These are phyloP conservation scores for Chelonus insularis DNA, from an alignment of 1,140 invertebrate species.

Conservation along the genomic window DNA sequence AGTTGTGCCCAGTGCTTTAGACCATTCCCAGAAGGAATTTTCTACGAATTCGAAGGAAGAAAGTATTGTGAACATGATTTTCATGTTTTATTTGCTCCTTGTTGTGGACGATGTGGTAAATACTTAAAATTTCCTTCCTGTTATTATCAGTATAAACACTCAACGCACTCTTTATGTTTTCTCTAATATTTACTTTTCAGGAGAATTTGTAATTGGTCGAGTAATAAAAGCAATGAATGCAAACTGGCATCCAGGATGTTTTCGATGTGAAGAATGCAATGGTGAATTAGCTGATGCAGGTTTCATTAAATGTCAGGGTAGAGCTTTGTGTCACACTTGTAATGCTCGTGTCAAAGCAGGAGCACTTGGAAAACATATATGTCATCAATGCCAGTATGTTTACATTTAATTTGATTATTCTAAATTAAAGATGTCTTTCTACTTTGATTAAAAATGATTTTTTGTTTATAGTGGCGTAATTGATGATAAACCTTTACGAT, in stretches of 20 bases:
- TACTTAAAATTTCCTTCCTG: background rate
- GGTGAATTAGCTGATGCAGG: constrained; percentile 93
- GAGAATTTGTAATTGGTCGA: constrained; percentile 94
- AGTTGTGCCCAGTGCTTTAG: constrained; percentile 99
- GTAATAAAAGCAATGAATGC: constrained; percentile 99
- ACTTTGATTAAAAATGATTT: no score
- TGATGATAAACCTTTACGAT: constrained; percentile 94
- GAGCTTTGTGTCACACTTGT: constrained; percentile 95
- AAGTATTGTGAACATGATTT: constrained; percentile 99
- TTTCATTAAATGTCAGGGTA: constrained; percentile 91
- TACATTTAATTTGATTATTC: no score
- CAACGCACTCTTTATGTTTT: no score
- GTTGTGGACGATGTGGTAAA: constrained; percentile 94
- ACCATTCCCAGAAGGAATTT: constrained; percentile 96
- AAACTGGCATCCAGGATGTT: constrained; percentile 98
- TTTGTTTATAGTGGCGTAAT: constrained; percentile 79
- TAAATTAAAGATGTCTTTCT: no score
- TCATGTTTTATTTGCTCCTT: constrained; percentile 97
- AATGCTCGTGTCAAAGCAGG: constrained; percentile 95
- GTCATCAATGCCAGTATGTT: constrained; percentile 98
- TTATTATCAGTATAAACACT: constrained; percentile 14
- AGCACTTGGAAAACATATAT: constrained; percentile 95
- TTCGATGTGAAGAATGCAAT: constrained; percentile 92
- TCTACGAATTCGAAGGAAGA: constrained; percentile 98
- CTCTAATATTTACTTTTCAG: no score